Base-by-base conservation (phyloP, 2,888 invertebrate genomes). In the Oscheius onirici region DNA sequence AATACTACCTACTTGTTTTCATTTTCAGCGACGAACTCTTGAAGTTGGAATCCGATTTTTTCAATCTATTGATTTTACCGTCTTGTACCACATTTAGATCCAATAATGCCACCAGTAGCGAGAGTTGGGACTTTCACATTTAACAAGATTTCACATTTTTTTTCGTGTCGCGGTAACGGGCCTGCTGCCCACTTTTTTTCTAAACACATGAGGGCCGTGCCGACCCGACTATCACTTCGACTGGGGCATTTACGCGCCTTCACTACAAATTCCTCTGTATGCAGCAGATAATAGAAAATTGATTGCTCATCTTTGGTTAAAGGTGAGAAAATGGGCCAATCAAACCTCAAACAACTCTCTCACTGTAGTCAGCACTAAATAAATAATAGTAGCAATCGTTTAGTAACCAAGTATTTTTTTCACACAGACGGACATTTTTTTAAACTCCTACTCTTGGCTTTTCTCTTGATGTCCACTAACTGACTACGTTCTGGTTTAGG, bases 91-190 rank as follows among this genome's bases (percentile, higher is more conserved):
- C 15, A 10, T 55, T 22, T 20, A 15, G 22, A 24, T 13, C n/a
- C 34, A 6, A 8, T 34, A 34, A 34, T 34, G 34, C 34, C 34
- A 34, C 34, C 34, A 34, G 34, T 34, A 34, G 10, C 8, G 54
- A 15, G 26, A 26, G 54, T 17, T 13, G 54, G 54, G 10, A 28
- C 28, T 11, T n/a, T n/a, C n/a, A n/a, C n/a, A n/a, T n/a, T n/a
- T n/a, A n/a, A 55, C 54, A 26, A 15, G 26, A 24, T n/a, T 22
- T 11, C 26, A 15, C 54, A 26, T n/a, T 10, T 26, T 55, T 55
- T 55, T 55, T n/a, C 24, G 28, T 55, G 54, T 11, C 22, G 34
- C 46, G 54, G 54, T 55, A 20, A 75, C 60, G 72, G 69, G 69
- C 72, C 57, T 69, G 58, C 58, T 58, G 58, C 58, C 34, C 20